These are phyloP conservation scores for Nipponacmea schrenckii DNA, from an alignment of 2,888 invertebrate species.

Conservation along the genomic window DNA sequence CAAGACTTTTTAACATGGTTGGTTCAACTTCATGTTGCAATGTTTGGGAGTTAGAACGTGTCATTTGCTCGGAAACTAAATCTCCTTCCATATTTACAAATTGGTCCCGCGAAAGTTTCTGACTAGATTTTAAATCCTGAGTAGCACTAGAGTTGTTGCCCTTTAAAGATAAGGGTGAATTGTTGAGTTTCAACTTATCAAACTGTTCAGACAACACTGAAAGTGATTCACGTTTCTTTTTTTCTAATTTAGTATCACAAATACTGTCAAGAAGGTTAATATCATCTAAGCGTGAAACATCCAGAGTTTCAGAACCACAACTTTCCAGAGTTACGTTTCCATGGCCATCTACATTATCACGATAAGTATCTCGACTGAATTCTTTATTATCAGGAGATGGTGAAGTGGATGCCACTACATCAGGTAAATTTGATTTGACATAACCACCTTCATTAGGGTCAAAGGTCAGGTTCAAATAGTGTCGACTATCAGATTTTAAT, in stretches of 20 bases:
- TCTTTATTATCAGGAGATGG: constrained; percentile 17
- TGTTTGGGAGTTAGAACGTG: neutral
- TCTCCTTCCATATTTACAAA: neutral
- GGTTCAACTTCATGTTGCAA: neutral
- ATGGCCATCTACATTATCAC: constrained; percentile 13
- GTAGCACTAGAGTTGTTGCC: neutral
- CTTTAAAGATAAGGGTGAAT: neutral
- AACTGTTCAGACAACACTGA: neutral
- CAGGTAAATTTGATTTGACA: constrained; percentile 20
- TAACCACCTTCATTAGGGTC: constrained; percentile 32
- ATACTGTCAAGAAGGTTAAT: neutral
- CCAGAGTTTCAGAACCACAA: neutral
- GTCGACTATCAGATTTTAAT: constrained; percentile 43
- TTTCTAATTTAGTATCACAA: neutral
- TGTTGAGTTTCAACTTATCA: neutral
- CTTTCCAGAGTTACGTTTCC: constrained; percentile 10
- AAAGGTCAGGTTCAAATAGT: constrained; percentile 50
- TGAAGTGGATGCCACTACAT: constrained; percentile 28
- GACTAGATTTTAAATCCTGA: constrained; percentile 1
- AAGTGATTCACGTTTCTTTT: neutral
- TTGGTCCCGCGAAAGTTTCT: neutral
- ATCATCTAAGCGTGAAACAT: neutral
- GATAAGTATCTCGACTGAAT: constrained; percentile 5
- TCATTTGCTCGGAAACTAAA: neutral
- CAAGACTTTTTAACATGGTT: neutral